Evolutionary conservation across 2,888 invertebrate genomes (phyloP).

Genomic region (Rhopalosiphum nymphaeae): DNA sequence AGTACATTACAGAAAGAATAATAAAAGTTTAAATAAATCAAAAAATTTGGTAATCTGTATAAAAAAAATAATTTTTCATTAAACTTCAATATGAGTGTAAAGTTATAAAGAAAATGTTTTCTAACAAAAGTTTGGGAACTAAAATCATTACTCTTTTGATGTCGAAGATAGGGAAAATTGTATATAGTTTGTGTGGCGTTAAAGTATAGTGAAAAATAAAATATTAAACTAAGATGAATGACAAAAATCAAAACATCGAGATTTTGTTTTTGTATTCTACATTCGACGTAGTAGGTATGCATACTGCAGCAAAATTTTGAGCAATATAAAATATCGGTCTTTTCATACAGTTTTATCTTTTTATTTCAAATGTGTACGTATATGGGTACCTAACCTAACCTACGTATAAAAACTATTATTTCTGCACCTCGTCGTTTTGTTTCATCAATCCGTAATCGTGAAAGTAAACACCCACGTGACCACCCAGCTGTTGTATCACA

Average conservation of each 20-base stretch:
- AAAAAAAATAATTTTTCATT: slow-evolving; percentile 33
- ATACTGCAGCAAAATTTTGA: neutral
- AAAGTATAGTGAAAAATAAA: slow-evolving; percentile 15
- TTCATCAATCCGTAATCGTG: slow-evolving; percentile 36
- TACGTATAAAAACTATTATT: neutral
- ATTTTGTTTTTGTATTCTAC: neutral
- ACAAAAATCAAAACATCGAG: neutral
- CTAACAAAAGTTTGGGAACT: slow-evolving; percentile 12
- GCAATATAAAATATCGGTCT: neutral
- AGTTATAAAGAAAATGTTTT: neutral
- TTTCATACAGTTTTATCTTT: neutral
- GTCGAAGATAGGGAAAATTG: neutral
- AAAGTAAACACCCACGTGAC: slow-evolving; percentile 46
- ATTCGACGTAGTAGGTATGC: neutral
- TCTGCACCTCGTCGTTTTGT: neutral
- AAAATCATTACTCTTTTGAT: slow-evolving; percentile 28
- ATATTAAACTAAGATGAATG: slow-evolving; percentile 26
- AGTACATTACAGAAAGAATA: neutral
- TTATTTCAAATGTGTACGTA: neutral
- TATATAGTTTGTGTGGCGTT: neutral
- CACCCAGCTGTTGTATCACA: neutral
- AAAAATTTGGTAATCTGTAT: neutral
- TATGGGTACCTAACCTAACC: too few relatives aligned
- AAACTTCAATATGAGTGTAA: slow-evolving; percentile 2
- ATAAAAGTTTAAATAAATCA: neutral